phyloP scores from a whole-genome alignment of 2,113 vertebrate genomes.

The Salvator merianae region DNA sequence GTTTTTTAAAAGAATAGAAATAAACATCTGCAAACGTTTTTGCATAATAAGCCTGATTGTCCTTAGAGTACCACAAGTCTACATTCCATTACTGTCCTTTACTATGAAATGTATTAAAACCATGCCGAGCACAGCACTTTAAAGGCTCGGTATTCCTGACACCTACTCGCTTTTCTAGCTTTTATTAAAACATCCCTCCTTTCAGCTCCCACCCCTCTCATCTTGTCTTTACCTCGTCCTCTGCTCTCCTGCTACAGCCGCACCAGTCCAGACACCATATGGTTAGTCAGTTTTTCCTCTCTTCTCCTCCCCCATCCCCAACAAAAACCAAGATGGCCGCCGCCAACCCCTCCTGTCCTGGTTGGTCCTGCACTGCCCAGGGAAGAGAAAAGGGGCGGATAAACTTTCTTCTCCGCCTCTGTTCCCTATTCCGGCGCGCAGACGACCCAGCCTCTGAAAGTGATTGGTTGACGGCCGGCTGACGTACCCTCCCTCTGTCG shows the following conservation, averaged over 20 bases:
- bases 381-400: accelerated
- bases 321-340: background rate
- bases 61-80: no score
- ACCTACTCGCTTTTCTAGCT: no score
- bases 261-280: accelerated
- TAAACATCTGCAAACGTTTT: no score
- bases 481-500: background rate
- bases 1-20: no score
- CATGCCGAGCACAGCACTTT: no score
- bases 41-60: no score
- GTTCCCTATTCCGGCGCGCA: background rate
- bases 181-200: background rate
- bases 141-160: no score
- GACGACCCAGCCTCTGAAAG: background rate
- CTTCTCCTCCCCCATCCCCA: background rate
- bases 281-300: background rate
- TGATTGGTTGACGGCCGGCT: background rate
- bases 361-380: no score
- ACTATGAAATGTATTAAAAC: no score
- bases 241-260: accelerated
- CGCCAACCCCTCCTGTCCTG: background rate
- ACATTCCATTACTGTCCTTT: no score
- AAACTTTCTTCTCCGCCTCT: background rate
- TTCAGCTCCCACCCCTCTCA: background rate
- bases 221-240: background rate